These are phyloP conservation scores for Caenorhabditis elegans DNA, from an alignment of 1,140 invertebrate species.

Conservation along the genomic window DNA sequence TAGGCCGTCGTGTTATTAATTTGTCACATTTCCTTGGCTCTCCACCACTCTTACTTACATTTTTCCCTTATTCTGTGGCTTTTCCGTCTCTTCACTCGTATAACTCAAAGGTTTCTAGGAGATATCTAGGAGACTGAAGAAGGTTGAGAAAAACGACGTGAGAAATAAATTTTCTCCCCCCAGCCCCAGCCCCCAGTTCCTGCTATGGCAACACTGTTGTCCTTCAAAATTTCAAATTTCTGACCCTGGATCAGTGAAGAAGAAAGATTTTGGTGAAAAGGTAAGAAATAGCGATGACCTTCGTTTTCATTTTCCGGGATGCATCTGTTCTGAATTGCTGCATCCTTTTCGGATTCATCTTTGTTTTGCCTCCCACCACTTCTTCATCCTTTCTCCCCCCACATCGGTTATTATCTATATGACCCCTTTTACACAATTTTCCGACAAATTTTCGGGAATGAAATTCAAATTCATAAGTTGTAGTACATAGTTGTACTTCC, in stretches of 20 bases:
- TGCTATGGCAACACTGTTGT: neutral
- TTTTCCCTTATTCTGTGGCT: neutral
- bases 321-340: slow-evolving; percentile 32
- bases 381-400: neutral
- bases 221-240: neutral
- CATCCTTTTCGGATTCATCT: slow-evolving; percentile 31
- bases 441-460: neutral
- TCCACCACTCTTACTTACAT: neutral
- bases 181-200: too few relatives aligned
- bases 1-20: neutral
- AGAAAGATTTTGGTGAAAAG: neutral
- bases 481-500: neutral
- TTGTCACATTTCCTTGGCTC: neutral
- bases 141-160: too few relatives aligned
- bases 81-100: neutral
- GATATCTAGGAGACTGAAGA: too few relatives aligned
- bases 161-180: neutral
- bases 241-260: neutral
- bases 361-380: neutral
- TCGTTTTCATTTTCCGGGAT: slow-evolving; percentile 30
- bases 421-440: neutral
- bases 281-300: slow-evolving; percentile 21
- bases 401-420: slow-evolving; percentile 18
- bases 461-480: neutral
- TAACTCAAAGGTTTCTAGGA: too few relatives aligned